phyloP scores from a whole-genome alignment of 53 echinoderm and acorn worm species.

The Patiria pectinifera region DNA sequence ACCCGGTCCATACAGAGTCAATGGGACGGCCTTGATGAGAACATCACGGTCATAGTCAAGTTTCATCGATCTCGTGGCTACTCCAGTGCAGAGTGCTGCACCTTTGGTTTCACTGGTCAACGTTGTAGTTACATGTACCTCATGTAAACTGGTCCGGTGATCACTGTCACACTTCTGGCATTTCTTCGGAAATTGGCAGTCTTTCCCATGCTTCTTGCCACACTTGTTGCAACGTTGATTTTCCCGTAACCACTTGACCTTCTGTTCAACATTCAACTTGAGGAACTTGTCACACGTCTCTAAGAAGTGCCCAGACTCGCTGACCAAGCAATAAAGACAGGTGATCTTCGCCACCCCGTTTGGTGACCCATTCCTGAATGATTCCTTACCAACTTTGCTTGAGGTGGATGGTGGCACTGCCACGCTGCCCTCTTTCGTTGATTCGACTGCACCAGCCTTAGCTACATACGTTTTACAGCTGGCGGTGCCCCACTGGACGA shows the following conservation, averaged over 20 bases:
- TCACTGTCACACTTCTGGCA: slow-evolving; percentile 29
- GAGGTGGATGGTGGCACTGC: too few species aligned
- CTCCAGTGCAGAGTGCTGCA: neutral
- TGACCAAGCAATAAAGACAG: slow-evolving; percentile 28
- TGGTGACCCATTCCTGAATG: neutral
- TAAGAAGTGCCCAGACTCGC: slow-evolving; percentile 7
- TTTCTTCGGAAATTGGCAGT: slow-evolving; percentile 31
- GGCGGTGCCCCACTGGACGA: too few species aligned
- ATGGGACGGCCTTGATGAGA: neutral
- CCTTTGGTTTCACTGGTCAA: neutral
- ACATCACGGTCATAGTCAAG: neutral
- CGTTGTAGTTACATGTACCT: slow-evolving; percentile 7
- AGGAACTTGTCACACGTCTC: slow-evolving; percentile 35
- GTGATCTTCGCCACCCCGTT: slow-evolving; percentile 10
- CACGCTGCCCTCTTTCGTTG: too few species aligned
- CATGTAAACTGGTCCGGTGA: slow-evolving; percentile 40
- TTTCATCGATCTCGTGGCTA: neutral
- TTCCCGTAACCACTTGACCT: slow-evolving; percentile 19
- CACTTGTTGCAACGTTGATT: slow-evolving; percentile 39
- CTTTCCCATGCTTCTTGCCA: slow-evolving; percentile 38
- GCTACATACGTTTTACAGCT: too few species aligned
- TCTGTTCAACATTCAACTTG: neutral
- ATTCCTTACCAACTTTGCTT: too few species aligned
- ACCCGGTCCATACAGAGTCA: neutral
- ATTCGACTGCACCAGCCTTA: too few species aligned